Evolutionary conservation across 2,888 invertebrate genomes (phyloP), one percentile per base, ranked within the genome.

Genomic region (Abscondita cerata): DNA sequence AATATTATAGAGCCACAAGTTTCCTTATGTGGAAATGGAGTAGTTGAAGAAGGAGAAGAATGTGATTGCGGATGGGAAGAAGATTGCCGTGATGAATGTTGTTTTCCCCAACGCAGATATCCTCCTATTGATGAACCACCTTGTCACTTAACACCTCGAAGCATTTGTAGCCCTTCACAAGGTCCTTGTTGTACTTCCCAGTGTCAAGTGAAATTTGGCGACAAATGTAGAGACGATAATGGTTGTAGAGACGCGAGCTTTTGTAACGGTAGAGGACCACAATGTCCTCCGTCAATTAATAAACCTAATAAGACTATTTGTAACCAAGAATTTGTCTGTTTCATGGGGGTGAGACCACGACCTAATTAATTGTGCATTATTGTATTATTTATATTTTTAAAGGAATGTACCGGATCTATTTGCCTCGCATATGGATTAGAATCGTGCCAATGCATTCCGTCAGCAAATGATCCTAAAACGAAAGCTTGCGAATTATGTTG

Each of bases 11-110:
- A 95, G 77, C 93, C 95, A 13, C 93, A 95, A 80, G 90, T 90
- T 58, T 93, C 98, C 0, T 93, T 98, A 76, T 99, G 99, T 81
- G 99, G 99, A 54, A 99, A 99, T 81, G 96, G 96, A 40, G 96
- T 99, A 25, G 96, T 96, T 46, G 99, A 99, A 79, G 91, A 91
- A 47, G 96, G 93, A 13, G 99, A 99, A 82, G 92, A 98, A 80
- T 99, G 99, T 80, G 99, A 99, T 82, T 99, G 98, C 80, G 99
- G 99, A 58, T 97, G 95, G 95, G 95, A 95, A 73, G 94, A 96
- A 74, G 97, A 98, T 78, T 98, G 98, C 80, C 88, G 90, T 58
- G 96, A 96, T 80, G 86, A 88, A 47, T 98, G 98, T 79, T 99
- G 98, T 79, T 92, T 91, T 72, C 96, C 96, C 33, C 95, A 95